A percentile compares a stretch with the other conserved stretches of the same genome.
Conservation (phyloP, 2,888 invertebrate species). For the Dysmachus trigonus region DNA sequence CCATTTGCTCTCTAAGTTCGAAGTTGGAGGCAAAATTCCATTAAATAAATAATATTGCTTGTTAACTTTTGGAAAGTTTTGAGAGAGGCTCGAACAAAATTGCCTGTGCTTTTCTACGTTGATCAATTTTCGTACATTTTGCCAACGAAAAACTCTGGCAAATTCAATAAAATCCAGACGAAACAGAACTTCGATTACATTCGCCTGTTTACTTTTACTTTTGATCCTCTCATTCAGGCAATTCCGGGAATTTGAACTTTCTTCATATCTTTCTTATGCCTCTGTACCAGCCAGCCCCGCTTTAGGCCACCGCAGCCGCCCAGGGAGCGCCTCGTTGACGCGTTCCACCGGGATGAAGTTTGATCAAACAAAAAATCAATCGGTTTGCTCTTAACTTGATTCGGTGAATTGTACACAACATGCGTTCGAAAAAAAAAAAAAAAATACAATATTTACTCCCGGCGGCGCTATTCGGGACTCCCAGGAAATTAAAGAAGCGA, state of each 20-base stretch:
- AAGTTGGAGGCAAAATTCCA: neutral
- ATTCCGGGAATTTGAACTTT: neutral
- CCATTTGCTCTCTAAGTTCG: neutral
- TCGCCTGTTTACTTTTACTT: constrained; percentile 8
- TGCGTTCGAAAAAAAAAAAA: neutral
- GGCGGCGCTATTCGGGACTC: neutral
- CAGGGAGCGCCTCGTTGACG: neutral
- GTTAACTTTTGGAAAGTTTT: neutral
- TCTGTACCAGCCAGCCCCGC: neutral
- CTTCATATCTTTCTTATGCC: constrained; percentile 5
- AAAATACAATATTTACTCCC: neutral
- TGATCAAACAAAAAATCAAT: constrained; percentile 15
- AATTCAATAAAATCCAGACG: neutral
- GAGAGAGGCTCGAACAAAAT: neutral
- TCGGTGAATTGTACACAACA: neutral
- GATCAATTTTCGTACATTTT: neutral
- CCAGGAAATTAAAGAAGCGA: neutral
- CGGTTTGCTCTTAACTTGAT: constrained; percentile 25
- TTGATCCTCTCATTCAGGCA: neutral
- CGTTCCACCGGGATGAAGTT: neutral
- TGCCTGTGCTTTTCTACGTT: neutral
- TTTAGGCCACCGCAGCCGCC: neutral
- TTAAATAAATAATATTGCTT: neutral
- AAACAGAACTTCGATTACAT: constrained; percentile 19
- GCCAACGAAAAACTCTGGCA: neutral